Conservation (phyloP, 2,113 vertebrate species). For the Crocuta crocuta region DNA sequence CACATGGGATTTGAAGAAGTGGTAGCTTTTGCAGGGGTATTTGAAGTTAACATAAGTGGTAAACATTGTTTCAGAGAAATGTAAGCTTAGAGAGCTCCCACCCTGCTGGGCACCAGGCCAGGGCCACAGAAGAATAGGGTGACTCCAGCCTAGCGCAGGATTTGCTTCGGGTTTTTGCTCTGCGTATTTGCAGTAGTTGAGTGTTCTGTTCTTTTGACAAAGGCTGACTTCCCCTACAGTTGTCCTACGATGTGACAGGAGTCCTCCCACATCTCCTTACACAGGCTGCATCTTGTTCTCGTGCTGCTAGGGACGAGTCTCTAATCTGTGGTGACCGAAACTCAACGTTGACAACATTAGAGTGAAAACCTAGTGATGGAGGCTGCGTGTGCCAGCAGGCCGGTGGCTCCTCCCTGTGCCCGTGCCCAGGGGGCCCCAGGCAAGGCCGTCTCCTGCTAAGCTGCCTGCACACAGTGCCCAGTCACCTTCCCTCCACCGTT, state of each 20-base stretch:
- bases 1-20: neutral
- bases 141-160: neutral
- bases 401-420: neutral
- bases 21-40: neutral
- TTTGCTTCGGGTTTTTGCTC: neutral
- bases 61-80: neutral
- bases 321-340: neutral
- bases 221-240: neutral
- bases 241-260: neutral
- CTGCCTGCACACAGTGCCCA: neutral
- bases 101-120: neutral
- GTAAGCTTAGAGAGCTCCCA: fast-evolving
- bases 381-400: neutral
- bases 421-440: neutral
- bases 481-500: neutral
- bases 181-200: neutral
- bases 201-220: neutral
- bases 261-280: neutral
- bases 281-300: neutral
- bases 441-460: neutral
- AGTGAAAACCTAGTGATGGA: neutral
- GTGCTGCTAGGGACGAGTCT: neutral
- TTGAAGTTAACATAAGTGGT: neutral
- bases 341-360: neutral
- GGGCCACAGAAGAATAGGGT: fast-evolving